Base-by-base conservation (phyloP, 92 coral and sea anemone species). In the Galaxea fascicularis region DNA sequence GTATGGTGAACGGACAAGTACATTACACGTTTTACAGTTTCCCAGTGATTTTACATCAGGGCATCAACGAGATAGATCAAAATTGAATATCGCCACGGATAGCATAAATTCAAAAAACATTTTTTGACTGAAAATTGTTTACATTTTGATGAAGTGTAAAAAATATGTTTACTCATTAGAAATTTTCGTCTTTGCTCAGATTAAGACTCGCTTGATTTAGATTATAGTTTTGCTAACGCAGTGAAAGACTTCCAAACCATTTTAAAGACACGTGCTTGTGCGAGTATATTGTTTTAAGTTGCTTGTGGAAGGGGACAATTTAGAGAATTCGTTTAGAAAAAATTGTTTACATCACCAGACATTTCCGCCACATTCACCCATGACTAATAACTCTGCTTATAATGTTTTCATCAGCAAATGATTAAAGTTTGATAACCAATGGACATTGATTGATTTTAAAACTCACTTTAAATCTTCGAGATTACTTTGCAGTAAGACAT, bases 391-490 rank as follows among this genome's bases (percentile, higher is more conserved):
- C 17, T 73, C 63, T 31, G 20, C 17, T 11, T 49, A 10, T 49
- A 11, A 10, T 53, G 30, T 76, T 44, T 59, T 76, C 26, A 13
- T 15, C 26, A 27, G 17, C 8, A 76, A 76, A 76, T 76, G 21
- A 76, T 76, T 59, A 76, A 76, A 76, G 30, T 56, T 59, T 57
- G 18, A 60, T 76, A 21, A 60, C 35, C 69, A 57, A 58, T 76
- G 20, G 59, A 76, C 30, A 39, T 8, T 35, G 31, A 20, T 16
- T 52, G 53, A 25, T 54, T 39, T 7, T 2, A 35, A 54, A 24
- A 56, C 78, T 74, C 69, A 21, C 81, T 30, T 57, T 10, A 35
- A 76, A 57, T 39, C 21, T 18, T 8, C 81, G 24, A 12, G 64
- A 73, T 51, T 17, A 24, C 8, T 62, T 73, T 73, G 46, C 78